Evolutionary conservation across 1,140 invertebrate genomes (phyloP).

Genomic region (Amyelois transitella): DNA sequence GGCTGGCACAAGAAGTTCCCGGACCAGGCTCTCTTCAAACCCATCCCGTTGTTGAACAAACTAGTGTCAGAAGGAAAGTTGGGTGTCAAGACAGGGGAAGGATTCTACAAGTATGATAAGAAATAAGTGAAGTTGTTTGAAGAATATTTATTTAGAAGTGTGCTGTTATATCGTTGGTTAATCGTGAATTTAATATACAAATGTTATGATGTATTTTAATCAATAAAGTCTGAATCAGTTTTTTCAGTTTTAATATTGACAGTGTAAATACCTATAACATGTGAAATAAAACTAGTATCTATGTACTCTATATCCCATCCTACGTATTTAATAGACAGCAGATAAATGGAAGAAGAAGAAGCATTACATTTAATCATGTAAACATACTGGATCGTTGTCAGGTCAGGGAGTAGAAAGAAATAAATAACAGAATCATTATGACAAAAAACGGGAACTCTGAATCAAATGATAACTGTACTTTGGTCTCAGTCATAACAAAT

Average conservation of each 20-base stretch:
- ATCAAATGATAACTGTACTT: too few relatives aligned
- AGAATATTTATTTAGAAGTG: neutral
- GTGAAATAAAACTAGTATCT: too few relatives aligned
- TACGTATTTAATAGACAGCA: too few relatives aligned
- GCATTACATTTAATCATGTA: too few relatives aligned
- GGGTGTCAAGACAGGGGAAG: conserved; percentile 89
- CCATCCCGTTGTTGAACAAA: conserved; percentile 80
- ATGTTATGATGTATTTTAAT: neutral
- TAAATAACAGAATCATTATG: too few relatives aligned
- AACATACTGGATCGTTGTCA: too few relatives aligned
- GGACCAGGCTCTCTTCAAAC: conserved; percentile 83
- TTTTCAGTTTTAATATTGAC: neutral
- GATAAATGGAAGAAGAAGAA: too few relatives aligned
- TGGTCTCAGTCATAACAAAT: too few relatives aligned
- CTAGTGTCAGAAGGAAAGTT: conserved; percentile 87
- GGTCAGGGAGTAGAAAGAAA: too few relatives aligned
- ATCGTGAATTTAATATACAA: neutral
- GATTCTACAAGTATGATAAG: conserved; percentile 88
- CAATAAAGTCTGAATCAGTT: conserved; percentile 6
- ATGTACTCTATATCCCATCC: too few relatives aligned
- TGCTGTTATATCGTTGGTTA: neutral
- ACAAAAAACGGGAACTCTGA: too few relatives aligned
- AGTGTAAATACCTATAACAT: neutral
- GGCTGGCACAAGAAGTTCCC: conserved; percentile 88
- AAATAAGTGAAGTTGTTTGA: conserved; percentile 47